These are phyloP conservation scores for Acanthosoma haemorrhoidale DNA, from an alignment of 2,888 invertebrate genomes.

Conservation along the genomic window DNA sequence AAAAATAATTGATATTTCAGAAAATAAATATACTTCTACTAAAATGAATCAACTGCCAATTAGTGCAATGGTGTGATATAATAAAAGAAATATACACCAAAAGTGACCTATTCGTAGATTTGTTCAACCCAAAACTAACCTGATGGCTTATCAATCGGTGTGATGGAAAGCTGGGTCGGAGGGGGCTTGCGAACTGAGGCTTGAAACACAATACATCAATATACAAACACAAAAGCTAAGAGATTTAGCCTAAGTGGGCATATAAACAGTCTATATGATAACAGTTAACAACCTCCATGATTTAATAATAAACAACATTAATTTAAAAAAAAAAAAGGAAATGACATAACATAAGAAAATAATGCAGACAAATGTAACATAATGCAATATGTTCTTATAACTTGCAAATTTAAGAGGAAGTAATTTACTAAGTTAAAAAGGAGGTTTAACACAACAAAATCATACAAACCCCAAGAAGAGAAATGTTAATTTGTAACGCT, in stretches of 20 bases:
- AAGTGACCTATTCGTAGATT: conserved; percentile 1
- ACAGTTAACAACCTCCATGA: neutral
- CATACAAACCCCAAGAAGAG: too few species aligned
- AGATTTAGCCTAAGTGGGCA: conserved; percentile 22
- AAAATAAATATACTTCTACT: too few species aligned
- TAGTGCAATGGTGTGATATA: conserved; percentile 17
- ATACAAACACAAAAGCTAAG: conserved; percentile 26
- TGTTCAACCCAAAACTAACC: conserved; percentile 39
- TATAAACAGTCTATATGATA: neutral
- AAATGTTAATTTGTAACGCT: too few species aligned
- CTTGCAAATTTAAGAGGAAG: neutral
- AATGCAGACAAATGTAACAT: neutral
- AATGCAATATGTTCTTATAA: conserved; percentile 11
- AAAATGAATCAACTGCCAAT: neutral
- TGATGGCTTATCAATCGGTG: conserved; percentile 42
- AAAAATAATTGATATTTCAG: neutral
- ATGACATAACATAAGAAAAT: neutral
- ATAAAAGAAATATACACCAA: conserved; percentile 4
- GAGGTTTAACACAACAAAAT: too few species aligned
- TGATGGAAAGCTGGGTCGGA: conserved; percentile 43
- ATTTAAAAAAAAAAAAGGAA: neutral
- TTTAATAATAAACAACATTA: neutral
- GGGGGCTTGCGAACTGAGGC: conserved; percentile 44
- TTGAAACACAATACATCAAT: conserved; percentile 36
- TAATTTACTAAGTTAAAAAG: too few species aligned